Conservation (phyloP, 2,797 vertebrate genomes). For the Nyctibius grandis region DNA sequence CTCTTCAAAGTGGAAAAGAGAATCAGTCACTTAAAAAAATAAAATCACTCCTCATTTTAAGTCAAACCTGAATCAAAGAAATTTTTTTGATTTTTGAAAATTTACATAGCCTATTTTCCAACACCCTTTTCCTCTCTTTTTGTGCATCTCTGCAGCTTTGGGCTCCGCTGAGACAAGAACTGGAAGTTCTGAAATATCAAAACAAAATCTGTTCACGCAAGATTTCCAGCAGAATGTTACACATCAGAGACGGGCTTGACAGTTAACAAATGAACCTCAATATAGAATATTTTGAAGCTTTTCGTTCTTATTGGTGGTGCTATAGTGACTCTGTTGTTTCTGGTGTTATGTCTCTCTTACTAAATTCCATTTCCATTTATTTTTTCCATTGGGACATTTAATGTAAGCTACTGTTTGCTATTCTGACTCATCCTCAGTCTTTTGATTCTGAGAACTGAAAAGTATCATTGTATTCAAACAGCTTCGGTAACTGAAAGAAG, state of each 20-base stretch:
- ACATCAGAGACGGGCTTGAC: background rate
- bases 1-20: background rate
- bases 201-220: background rate
- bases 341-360: background rate
- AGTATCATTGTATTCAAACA: conserved; percentile 24
- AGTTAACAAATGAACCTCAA: background rate
- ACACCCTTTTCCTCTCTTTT: background rate
- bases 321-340: background rate
- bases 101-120: background rate
- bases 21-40: background rate
- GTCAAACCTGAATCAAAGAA: background rate
- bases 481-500: background rate
- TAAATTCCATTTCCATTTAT: background rate
- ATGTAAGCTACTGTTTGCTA: background rate
- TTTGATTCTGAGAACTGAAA: conserved; percentile 8
- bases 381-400: background rate
- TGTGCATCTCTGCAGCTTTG: background rate
- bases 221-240: background rate
- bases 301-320: background rate
- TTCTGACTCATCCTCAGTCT: conserved; percentile 29
- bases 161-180: background rate
- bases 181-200: background rate
- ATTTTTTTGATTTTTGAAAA: background rate
- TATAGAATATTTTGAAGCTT: background rate
- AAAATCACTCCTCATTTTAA: background rate